A percentile compares a stretch with the other conserved stretches of the same genome.
Conservation (phyloP, 2,797 vertebrate species). For the Typhlichthys eigenmanni region DNA sequence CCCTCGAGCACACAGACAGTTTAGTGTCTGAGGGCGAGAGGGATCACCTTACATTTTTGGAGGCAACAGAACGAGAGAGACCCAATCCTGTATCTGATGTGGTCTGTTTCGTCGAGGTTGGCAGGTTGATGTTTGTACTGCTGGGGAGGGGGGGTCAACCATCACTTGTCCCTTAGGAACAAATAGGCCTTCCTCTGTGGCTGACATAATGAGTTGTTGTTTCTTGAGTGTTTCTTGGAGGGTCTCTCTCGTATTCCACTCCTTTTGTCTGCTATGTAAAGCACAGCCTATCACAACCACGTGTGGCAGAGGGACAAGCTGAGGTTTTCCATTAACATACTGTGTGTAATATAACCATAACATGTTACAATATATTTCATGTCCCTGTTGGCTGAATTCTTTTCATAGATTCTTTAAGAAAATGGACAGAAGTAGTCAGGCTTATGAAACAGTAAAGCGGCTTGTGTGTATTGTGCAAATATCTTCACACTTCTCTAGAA, state of each 20-base stretch:
- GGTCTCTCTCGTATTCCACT: slow-evolving; percentile 52
- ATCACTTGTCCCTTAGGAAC: slow-evolving; percentile 45
- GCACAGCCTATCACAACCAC: not conserved
- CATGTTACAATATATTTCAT: too few relatives aligned
- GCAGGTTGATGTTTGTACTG: slow-evolving; percentile 37
- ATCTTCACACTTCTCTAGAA: too few relatives aligned
- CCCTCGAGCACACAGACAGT: not conserved
- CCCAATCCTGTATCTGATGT: not conserved
- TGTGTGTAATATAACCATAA: too few relatives aligned
- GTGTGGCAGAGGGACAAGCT: slow-evolving; percentile 26
- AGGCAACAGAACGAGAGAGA: slow-evolving; percentile 38
- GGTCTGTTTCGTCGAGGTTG: slow-evolving; percentile 40
- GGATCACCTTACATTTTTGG: not conserved
- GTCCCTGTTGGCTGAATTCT: too few relatives aligned
- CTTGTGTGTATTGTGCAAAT: too few relatives aligned
- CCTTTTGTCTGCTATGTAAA: slow-evolving; percentile 29
- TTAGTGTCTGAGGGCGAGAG: slow-evolving; percentile 32
- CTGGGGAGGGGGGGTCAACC: slow-evolving; percentile 57
- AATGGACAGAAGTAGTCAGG: too few relatives aligned
- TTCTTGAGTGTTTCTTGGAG: slow-evolving; percentile 64
- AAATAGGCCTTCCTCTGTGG: slow-evolving; percentile 69
- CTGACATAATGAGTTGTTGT: slow-evolving; percentile 67
- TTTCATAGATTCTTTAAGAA: too few relatives aligned
- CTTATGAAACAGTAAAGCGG: too few relatives aligned
- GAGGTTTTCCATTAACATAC: too few relatives aligned